Percentiles rank a stretch among this genome's conserved stretches.
phyloP scores from a whole-genome alignment of 2,797 vertebrate species.

The Margarornis squamiger region DNA sequence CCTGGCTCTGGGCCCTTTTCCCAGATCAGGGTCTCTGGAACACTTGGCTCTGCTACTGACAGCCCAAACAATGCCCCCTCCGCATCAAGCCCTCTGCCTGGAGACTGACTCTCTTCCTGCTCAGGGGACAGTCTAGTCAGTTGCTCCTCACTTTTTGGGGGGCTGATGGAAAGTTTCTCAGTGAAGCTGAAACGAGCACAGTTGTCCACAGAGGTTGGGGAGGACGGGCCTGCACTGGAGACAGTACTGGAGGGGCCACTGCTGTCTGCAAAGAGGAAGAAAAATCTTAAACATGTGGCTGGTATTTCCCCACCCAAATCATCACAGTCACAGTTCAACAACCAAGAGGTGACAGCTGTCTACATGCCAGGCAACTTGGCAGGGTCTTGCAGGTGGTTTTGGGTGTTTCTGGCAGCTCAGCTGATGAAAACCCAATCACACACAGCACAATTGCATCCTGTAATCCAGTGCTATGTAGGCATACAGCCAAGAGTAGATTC shows the following conservation, averaged over 20 bases:
- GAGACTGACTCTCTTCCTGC: background rate
- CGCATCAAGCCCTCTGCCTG: background rate
- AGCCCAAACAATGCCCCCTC: background rate
- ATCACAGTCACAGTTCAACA: background rate
- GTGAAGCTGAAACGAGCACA: constrained; percentile 89
- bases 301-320: background rate
- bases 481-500: background rate
- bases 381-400: background rate
- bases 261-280: constrained; percentile 85
- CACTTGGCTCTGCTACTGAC: background rate
- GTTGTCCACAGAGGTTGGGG: constrained; percentile 87
- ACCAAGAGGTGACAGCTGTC: background rate
- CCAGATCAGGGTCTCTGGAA: background rate
- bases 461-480: background rate
- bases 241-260: constrained; percentile 96
- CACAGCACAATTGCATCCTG: background rate
- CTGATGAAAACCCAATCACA: background rate
- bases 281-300: background rate
- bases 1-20: background rate
- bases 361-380: background rate
- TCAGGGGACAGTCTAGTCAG: background rate
- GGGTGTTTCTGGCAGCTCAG: background rate
- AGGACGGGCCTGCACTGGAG: constrained; percentile 94
- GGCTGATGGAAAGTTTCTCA: constrained; percentile 83
- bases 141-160: constrained; percentile 85